Evolutionary conservation across 2,888 invertebrate species (phyloP), one percentile per base, ranked within the genome.

Genomic region (Stenichneumon culpator): DNA sequence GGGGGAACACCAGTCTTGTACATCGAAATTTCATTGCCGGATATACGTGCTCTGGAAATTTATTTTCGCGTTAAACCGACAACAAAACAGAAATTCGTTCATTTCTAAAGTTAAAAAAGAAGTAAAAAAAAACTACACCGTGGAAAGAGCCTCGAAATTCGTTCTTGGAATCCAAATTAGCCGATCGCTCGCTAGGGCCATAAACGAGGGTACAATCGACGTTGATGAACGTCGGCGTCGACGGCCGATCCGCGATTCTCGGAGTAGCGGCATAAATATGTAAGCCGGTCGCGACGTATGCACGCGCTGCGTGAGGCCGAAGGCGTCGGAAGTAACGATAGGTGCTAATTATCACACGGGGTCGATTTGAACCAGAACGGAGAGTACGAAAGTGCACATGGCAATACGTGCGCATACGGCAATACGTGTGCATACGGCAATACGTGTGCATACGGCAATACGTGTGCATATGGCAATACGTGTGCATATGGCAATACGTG

Each of bases 1-100:
- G 22, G 70, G 75, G 70, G 86, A 72, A 65, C 57, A 19, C n/a
- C 50, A 69, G 68, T 72, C 52, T 68, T 74, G 82, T 85, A 85
- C 79, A 82, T 77, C 82, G 82, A 82, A 85, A 82, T 85, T 85
- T 82, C 85, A 85, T 85, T 77, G 85, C 82, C 77, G 39, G 39
- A 79, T 79, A 85, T 85, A 85, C 85, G 85, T 85, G 85, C 75
- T 7, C 36, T 19, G 82, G 36, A 80, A 85, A 77, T 85, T 85
- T 85, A 85, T 82, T 77, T 60, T 16, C 9, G 11, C 19, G 52
- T n/a, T 19, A 57, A 3, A 44, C 11, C 3, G 16, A 16, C 11
- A 16, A 22, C 14, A 36, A 25, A 47, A 54, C n/a, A n/a, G 72
- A 39, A 72, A 78, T 50, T 22, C 72, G 22, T 39, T 47, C 16